phyloP scores from a whole-genome alignment of 2,113 vertebrate genomes.

The Orientallactaga bullata region DNA sequence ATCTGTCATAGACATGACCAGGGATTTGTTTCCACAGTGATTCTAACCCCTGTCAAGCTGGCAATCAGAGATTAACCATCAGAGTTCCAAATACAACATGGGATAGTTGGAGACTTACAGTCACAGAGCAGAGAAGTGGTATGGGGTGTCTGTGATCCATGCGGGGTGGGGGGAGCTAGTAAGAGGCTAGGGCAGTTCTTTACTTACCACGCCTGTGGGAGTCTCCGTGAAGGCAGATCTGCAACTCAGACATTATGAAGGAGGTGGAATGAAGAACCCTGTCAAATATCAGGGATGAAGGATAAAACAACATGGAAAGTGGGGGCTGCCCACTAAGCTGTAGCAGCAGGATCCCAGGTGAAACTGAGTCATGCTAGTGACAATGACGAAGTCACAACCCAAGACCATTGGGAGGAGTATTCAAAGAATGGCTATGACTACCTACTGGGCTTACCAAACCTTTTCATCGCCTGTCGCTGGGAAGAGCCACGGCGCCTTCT shows the following conservation, averaged over 20 bases:
- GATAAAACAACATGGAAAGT: background rate
- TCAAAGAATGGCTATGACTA: background rate
- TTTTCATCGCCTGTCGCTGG: fast-evolving
- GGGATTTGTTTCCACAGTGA: too few species aligned
- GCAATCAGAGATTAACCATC: too few species aligned
- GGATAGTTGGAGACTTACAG: background rate
- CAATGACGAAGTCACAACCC: background rate
- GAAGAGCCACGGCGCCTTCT: background rate
- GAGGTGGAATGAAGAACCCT: background rate
- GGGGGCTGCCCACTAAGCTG: background rate
- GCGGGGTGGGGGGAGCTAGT: background rate
- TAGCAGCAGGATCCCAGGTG: background rate
- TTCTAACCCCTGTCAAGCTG: too few species aligned
- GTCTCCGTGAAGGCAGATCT: background rate
- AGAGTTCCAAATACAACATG: background rate
- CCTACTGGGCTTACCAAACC: background rate
- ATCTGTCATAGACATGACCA: too few species aligned
- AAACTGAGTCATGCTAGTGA: background rate
- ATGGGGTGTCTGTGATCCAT: background rate
- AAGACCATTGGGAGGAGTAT: background rate
- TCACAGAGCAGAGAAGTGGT: background rate
- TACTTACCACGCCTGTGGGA: background rate
- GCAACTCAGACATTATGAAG: background rate
- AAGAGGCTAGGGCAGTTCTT: background rate
- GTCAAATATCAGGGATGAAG: background rate